Evolutionary conservation across 2,113 vertebrate genomes (phyloP), one percentile per base, ranked within the genome.

Genomic region (Sebastes fasciatus): DNA sequence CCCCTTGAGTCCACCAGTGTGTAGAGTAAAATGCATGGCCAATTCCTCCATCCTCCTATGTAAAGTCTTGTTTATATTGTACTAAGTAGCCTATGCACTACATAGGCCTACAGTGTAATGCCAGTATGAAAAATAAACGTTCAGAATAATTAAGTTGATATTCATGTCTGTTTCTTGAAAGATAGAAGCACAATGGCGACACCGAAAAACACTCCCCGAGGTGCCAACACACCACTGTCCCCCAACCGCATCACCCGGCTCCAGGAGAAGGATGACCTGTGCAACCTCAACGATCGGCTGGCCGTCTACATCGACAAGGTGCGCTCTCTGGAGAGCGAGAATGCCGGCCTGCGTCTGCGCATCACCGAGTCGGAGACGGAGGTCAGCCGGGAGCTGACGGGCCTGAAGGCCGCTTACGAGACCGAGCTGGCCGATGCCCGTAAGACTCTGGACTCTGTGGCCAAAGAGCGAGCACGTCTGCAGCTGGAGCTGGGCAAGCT

Each of bases 341-440:
- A 99, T 1, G 97, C 98, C 0, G 97, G 97, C 2, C 93, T 99
- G 84, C 94, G 98, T 3, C 91, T 99, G 71, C 97, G 98, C 84
- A 98, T 99, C 96, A 97, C 97, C 0, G 98, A 99, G 91, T 98
- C 98, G 0, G 98, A 99, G 95, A 97, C 98, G 46, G 98, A 98
- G 94, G 95, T 98, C 87, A 98, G 95, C 92, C 95, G 98, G 0
- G 98, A 99, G 94, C 96, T 99, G 83, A 95, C 96, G 0, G 97
- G 98, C 87, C 96, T 99, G 93, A 99, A 99, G 94, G 94, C 95
- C 4, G 97, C 97, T 55, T 99, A 99, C 2, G 98, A 99, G 95
- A 91, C 95, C 0, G 98, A 99, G 95, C 96, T 99, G 88, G 96
- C 97, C 0, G 98, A 99, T 23, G 98, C 98, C 80, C 96, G 98